These are phyloP conservation scores for Leptodactylus fallax DNA, from an alignment of 2,797 vertebrate species.

Conservation along the genomic window DNA sequence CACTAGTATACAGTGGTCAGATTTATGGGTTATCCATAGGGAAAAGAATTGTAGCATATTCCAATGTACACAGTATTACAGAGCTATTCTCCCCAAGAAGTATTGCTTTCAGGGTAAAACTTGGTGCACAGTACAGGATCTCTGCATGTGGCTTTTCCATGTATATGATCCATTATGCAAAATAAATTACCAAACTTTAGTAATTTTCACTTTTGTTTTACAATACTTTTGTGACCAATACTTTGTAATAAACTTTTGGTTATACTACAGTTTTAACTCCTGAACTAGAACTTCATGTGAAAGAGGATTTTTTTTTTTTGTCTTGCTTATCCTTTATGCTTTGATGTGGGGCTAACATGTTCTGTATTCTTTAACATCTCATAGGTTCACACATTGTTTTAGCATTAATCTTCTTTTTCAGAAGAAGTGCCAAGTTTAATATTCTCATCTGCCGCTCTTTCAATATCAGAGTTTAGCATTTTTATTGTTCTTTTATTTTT, in stretches of 20 bases:
- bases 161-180: neutral
- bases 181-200: neutral
- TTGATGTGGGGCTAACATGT: neutral
- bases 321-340: neutral
- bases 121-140: neutral
- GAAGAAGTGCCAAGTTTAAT: conserved; percentile 44
- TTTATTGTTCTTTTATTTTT: conserved; percentile 61
- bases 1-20: no score
- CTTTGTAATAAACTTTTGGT: neutral
- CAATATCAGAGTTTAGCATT: conserved; percentile 57
- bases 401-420: conserved; percentile 55
- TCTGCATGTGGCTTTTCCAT: neutral
- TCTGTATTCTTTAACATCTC: neutral
- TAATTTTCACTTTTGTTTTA: neutral
- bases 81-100: no score
- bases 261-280: neutral
- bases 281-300: neutral
- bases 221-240: neutral
- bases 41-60: no score
- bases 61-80: no score
- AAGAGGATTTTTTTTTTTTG: neutral
- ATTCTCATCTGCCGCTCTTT: conserved; percentile 47
- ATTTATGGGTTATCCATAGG: no score
- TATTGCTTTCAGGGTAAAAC: neutral
- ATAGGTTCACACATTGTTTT: conserved; percentile 41